phyloP scores from a whole-genome alignment of 1,140 invertebrate species.

The Drosophila prosaltans region DNA sequence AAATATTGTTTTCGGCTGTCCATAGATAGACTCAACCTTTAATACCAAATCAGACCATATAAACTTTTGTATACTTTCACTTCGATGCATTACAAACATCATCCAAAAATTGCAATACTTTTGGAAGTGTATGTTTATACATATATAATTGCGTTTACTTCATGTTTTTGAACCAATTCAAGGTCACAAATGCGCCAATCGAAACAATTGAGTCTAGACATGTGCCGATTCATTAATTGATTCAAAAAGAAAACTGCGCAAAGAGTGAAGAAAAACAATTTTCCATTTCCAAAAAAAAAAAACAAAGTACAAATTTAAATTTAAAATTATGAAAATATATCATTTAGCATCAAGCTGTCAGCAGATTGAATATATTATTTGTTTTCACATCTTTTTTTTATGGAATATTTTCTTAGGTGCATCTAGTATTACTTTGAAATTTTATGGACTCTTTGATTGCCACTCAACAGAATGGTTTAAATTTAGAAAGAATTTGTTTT shows the following conservation, averaged over 20 bases:
- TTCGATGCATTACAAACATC: no score
- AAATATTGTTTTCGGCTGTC: no score
- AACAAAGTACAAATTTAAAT: not conserved
- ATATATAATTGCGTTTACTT: constrained; percentile 1
- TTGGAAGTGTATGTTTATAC: not conserved
- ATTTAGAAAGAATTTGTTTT: constrained; percentile 38
- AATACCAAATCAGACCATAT: not conserved
- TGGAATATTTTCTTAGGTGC: not conserved
- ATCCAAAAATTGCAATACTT: not conserved
- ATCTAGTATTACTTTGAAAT: constrained; percentile 16
- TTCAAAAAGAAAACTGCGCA: constrained; percentile 5
- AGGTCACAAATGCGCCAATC: constrained; percentile 31
- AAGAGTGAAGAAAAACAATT: not conserved
- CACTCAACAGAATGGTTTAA: constrained; percentile 47
- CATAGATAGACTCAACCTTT: no score
- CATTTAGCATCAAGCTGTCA: not conserved
- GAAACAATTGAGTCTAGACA: constrained; percentile 26
- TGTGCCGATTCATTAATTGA: constrained; percentile 12
- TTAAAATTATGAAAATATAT: constrained; percentile 1
- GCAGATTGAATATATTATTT: not conserved
- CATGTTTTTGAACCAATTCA: constrained; percentile 27
- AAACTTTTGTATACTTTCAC: no score
- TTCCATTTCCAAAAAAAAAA: not conserved
- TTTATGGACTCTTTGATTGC: constrained; percentile 10
- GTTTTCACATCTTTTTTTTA: not conserved